These are phyloP conservation scores for Planiliza haematocheilus DNA, from an alignment of 2,113 vertebrate genomes.

Conservation along the genomic window DNA sequence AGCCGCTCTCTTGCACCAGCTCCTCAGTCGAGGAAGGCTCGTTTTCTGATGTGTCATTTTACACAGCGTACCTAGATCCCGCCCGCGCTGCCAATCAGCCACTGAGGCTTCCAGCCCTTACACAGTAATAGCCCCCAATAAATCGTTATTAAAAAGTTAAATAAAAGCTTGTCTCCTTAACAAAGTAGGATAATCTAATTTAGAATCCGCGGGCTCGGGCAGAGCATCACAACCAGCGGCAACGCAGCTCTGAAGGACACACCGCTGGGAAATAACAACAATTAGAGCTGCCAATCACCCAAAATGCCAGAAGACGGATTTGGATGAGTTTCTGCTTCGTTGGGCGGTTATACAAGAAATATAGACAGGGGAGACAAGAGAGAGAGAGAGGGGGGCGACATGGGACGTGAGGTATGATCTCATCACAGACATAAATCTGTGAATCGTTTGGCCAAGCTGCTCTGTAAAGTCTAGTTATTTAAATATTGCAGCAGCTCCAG, in stretches of 20 bases:
- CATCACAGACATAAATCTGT: constrained; percentile 31
- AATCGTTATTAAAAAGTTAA: constrained; percentile 40
- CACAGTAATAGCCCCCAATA: constrained; percentile 1
- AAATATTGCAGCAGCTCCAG: not conserved
- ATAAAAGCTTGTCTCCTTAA: constrained; percentile 56
- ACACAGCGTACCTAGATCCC: constrained; percentile 22
- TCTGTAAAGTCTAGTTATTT: not conserved
- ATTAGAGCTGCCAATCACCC: constrained; percentile 76
- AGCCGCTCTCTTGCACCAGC: constrained; percentile 29
- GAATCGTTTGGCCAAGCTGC: not conserved
- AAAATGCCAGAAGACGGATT: constrained; percentile 65
- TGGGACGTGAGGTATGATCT: constrained; percentile 23
- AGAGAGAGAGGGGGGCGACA: constrained; percentile 19
- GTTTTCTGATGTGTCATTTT: constrained; percentile 59
- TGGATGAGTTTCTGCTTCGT: constrained; percentile 46
- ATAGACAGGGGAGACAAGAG: constrained; percentile 3
- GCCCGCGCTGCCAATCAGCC: constrained; percentile 12
- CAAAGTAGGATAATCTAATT: constrained; percentile 41
- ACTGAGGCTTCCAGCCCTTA: not conserved
- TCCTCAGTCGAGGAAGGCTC: constrained; percentile 32
- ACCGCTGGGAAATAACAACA: constrained; percentile 61
- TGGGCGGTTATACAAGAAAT: constrained; percentile 8
- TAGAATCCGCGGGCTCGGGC: constrained; percentile 36
- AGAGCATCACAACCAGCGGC: constrained; percentile 17
- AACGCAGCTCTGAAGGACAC: constrained; percentile 51